Evolutionary conservation across 2,888 invertebrate genomes (phyloP).

Genomic region (Ypsolopha sequella): DNA sequence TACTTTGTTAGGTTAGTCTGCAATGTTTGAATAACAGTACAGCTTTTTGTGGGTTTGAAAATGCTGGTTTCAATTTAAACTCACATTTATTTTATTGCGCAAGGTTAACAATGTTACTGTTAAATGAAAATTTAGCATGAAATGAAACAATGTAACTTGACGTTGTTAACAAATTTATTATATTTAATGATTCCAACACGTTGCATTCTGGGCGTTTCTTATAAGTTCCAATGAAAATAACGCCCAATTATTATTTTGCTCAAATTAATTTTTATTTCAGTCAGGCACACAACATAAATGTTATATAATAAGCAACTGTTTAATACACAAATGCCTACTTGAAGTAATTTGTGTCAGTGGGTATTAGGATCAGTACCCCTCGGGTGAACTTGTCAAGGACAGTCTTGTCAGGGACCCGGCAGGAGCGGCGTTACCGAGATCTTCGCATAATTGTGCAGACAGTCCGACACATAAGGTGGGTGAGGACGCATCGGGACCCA

Average conservation of each 20-base stretch:
- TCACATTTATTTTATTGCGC: background rate
- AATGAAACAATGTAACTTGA: constrained; percentile 4
- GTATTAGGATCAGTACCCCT: constrained; percentile 16
- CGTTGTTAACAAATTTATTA: too few relatives aligned
- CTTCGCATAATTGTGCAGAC: constrained; percentile 27
- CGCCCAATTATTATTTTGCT: too few relatives aligned
- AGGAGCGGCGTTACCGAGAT: constrained; percentile 33
- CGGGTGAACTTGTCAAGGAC: constrained; percentile 43
- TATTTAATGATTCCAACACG: too few relatives aligned
- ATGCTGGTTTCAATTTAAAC: background rate
- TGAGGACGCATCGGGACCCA: constrained; percentile 45
- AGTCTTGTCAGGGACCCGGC: constrained; percentile 32
- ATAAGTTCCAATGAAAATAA: too few relatives aligned
- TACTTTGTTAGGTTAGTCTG: background rate
- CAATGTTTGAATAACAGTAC: background rate
- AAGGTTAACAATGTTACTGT: constrained; percentile 1
- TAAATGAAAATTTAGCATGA: constrained; percentile 9
- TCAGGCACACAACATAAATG: too few relatives aligned
- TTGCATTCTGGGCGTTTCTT: too few relatives aligned
- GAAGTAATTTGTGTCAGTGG: constrained; percentile 2
- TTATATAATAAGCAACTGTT: too few relatives aligned
- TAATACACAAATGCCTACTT: too few relatives aligned
- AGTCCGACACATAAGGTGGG: constrained; percentile 44
- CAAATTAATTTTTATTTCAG: too few relatives aligned
- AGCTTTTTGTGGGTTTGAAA: background rate